These are phyloP conservation scores for Dinothrombium tinctorium DNA, from an alignment of 1,140 invertebrate genomes.

Conservation along the genomic window DNA sequence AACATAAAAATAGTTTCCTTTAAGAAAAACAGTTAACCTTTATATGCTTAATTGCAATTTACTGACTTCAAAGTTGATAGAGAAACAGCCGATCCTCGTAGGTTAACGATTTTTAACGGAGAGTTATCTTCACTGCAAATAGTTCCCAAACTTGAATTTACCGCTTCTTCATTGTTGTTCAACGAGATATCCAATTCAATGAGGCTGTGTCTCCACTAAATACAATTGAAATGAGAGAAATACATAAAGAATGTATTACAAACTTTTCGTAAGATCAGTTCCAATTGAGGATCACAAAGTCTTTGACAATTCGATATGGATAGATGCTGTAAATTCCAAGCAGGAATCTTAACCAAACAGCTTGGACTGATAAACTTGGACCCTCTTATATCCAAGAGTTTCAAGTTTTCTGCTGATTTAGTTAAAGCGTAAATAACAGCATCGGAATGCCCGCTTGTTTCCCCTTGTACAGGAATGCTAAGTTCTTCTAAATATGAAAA, in stretches of 20 bases:
- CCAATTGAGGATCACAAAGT: slow-evolving; percentile 2
- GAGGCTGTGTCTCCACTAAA: slow-evolving; percentile 9
- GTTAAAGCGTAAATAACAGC: slow-evolving; percentile 5
- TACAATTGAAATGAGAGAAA: neutral
- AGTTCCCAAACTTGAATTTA: neutral
- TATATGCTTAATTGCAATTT: too few relatives aligned
- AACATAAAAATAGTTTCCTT: slow-evolving; percentile 1
- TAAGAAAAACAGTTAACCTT: too few relatives aligned
- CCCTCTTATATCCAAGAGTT: slow-evolving; percentile 10
- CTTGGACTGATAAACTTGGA: slow-evolving; percentile 2
- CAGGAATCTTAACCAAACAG: slow-evolving; percentile 6
- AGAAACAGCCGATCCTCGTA: neutral
- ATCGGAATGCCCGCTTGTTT: slow-evolving; percentile 3
- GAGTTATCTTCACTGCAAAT: slow-evolving; percentile 2
- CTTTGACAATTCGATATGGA: slow-evolving; percentile 8
- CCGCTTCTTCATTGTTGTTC: slow-evolving; percentile 3
- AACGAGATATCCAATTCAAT: slow-evolving; percentile 9
- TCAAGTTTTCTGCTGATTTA: slow-evolving; percentile 9
- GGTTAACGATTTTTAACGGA: neutral
- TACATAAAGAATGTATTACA: neutral
- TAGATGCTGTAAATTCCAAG: slow-evolving; percentile 10
- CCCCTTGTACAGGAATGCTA: slow-evolving; percentile 7
- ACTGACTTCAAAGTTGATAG: too few relatives aligned
- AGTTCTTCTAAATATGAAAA: slow-evolving; percentile 8
- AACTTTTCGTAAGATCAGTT: slow-evolving; percentile 7